phyloP scores from a whole-genome alignment of 2,797 vertebrate species.

The Acanthornis magna region DNA sequence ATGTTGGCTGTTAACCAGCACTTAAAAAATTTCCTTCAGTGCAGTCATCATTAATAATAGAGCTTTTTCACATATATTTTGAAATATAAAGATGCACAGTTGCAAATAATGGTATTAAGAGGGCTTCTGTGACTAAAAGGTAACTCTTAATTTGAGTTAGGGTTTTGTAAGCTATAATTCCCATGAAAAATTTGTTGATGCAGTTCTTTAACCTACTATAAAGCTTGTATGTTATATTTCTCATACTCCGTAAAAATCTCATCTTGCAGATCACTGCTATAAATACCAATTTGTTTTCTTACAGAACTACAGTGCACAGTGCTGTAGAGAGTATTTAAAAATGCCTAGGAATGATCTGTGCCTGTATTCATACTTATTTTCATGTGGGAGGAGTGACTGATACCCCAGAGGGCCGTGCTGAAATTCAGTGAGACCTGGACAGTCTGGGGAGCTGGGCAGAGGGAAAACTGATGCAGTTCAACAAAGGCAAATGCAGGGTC shows the following conservation, averaged over 20 bases:
- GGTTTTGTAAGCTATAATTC: not conserved
- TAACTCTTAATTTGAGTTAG: constrained; percentile 19
- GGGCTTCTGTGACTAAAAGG: not conserved
- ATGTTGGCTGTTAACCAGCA: not conserved
- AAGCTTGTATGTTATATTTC: constrained; percentile 6
- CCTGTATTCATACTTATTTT: not conserved
- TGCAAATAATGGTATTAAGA: not conserved
- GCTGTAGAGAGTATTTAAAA: not conserved
- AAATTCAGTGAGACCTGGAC: not conserved
- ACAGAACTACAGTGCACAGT: not conserved
- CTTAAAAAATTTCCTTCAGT: not conserved
- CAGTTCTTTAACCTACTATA: not conserved
- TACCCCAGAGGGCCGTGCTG: not conserved
- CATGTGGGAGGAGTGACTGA: not conserved
- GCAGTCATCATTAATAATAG: not conserved
- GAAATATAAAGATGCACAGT: not conserved
- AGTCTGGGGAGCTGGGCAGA: not conserved
- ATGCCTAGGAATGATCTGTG: not conserved
- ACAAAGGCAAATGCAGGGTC: not conserved
- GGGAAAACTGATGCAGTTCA: not conserved
- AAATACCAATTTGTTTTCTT: not conserved
- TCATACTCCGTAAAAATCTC: constrained; percentile 28
- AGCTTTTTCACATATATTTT: not conserved
- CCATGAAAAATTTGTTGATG: constrained; percentile 21
- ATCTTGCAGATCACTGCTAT: not conserved